Evolutionary conservation across 2,888 invertebrate genomes (phyloP), one percentile per base, ranked within the genome.

Genomic region (Epirrhoe alternata): DNA sequence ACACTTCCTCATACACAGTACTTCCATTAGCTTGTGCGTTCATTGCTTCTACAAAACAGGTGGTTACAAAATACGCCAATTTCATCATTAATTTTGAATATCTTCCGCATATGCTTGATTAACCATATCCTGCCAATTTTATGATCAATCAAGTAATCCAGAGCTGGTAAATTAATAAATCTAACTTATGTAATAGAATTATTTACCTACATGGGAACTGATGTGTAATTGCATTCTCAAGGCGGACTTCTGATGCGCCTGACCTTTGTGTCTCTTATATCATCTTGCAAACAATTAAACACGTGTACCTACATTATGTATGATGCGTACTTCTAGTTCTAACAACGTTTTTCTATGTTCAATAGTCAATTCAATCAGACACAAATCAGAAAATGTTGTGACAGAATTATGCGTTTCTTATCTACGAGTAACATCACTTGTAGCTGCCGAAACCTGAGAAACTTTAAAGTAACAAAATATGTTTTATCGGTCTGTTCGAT

Each of bases 51-150:
- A 64, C 66, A 61, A 63, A 52, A 56, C 52, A 61, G 50, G 62
- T 68, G 45, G 68, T 68, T 71, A 70, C 74, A 77, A 77, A 81
- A 80, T 77, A 76, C 77, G 72, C 75, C 72, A 75, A 78, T 73
- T 83, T 85, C 84, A 81, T 83, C 57, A 80, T 78, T 76, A 79
- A 81, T 85, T 87, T 87, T 86, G 82, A 80, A 74, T 76, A 73
- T 84, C 86, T 89, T 89, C 88, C 89, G 86, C 77, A 80, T 87
- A 68, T 71, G 72, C 71, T 72, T 88, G 88, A 88, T 87, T 83
- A 86, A 77, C 79, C 70, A 80, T 83, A 89, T 89, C 88, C 88
- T 86, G 83, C 79, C 81, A 82, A 83, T 86, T 80, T 79, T 79
- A 73, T 77, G 74, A 75, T 71, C 75, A 77, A 77, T 79, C 74